These are phyloP conservation scores for Amblyopsis hoosieri DNA, from an alignment of 2,797 vertebrate species.

Conservation along the genomic window DNA sequence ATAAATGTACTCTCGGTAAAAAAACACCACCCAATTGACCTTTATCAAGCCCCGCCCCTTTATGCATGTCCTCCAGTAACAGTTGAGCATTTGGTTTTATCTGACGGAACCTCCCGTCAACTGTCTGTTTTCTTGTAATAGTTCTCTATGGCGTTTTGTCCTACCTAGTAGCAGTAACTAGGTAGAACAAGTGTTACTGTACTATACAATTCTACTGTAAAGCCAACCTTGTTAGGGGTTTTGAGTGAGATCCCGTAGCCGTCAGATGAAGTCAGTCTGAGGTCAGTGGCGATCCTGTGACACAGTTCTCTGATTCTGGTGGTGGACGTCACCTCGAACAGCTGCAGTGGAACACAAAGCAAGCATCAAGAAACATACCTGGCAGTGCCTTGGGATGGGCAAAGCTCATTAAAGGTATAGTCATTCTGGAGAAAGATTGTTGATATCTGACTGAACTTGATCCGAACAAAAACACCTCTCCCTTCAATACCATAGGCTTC, in stretches of 20 bases:
- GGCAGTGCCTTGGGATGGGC: background rate
- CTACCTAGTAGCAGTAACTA: no score
- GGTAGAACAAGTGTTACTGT: background rate
- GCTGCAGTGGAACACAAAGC: conserved; percentile 60
- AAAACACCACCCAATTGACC: no score
- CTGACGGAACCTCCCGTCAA: no score
- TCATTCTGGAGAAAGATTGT: no score
- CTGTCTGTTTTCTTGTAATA: no score
- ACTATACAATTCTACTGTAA: background rate
- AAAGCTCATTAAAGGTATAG: background rate
- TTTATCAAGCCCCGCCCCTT: no score
- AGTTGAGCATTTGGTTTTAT: no score
- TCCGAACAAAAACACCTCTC: no score
- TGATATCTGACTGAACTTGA: no score
- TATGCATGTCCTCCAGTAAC: no score
- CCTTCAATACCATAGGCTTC: no score
- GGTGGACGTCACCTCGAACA: conserved; percentile 83
- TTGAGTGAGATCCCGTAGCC: conserved; percentile 93
- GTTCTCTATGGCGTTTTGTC: no score
- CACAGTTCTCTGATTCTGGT: conserved; percentile 84
- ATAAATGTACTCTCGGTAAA: background rate
- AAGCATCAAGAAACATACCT: background rate
- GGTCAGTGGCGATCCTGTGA: conserved; percentile 67
- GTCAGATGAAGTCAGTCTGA: conserved; percentile 83
- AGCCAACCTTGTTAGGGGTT: conserved; percentile 84